Percentiles rank a stretch among this genome's conserved stretches.
phyloP scores from a whole-genome alignment of 2,797 vertebrate species.

The Liparis tanakae region DNA sequence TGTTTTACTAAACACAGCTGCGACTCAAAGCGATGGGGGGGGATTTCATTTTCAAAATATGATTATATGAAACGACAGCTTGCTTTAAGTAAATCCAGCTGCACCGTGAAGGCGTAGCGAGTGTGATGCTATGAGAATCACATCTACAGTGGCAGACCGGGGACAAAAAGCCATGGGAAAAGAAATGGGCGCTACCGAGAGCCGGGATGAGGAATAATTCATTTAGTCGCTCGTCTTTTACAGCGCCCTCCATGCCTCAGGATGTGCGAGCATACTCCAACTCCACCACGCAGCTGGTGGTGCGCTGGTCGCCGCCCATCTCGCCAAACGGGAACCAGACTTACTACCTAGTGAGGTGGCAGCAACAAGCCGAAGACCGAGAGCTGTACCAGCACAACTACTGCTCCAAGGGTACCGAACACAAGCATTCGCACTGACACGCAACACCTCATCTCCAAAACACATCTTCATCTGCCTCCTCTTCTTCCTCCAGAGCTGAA shows the following conservation, averaged over 20 bases:
- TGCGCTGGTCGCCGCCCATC: slow-evolving; percentile 94
- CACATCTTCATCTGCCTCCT: slow-evolving; percentile 2
- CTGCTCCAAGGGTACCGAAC: slow-evolving; percentile 92
- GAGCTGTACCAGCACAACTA: slow-evolving; percentile 97
- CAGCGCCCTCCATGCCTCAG: slow-evolving; percentile 94
- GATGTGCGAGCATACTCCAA: slow-evolving; percentile 94
- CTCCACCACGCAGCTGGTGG: slow-evolving; percentile 92
- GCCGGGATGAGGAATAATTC: slow-evolving; percentile 1
- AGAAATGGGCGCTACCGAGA: background rate
- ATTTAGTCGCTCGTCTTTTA: background rate
- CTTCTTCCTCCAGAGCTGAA: slow-evolving; percentile 85
- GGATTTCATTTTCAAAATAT: slow-evolving; percentile 51
- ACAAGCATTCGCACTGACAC: slow-evolving; percentile 17
- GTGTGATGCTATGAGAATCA: slow-evolving; percentile 42
- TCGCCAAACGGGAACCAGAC: slow-evolving; percentile 95
- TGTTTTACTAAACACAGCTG: slow-evolving; percentile 69
- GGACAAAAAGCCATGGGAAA: slow-evolving; percentile 8
- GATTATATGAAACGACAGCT: slow-evolving; percentile 51
- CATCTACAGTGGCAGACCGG: slow-evolving; percentile 53
- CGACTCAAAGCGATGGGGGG: slow-evolving; percentile 35
- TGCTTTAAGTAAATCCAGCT: slow-evolving; percentile 66
- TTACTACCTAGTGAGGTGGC: slow-evolving; percentile 96
- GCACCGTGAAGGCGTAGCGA: slow-evolving; percentile 45
- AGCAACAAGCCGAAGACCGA: slow-evolving; percentile 92
- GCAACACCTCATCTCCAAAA: background rate